Percentiles rank a stretch among this genome's conserved stretches.
Conservation (phyloP, 2,888 invertebrate species). For the Drosophila mimica region DNA sequence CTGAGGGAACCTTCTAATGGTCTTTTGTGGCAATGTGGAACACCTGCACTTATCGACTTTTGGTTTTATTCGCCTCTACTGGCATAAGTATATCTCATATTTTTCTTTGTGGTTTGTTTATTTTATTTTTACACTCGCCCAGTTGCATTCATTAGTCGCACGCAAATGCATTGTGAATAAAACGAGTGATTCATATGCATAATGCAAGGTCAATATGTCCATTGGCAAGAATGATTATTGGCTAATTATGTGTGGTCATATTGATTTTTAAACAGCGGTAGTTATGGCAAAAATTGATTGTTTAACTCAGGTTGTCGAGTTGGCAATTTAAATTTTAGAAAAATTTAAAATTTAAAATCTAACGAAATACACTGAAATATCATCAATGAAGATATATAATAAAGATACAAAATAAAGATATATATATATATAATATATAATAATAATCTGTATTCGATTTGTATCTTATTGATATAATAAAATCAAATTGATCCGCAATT, state of each 20-base stretch:
- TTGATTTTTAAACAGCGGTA: not conserved
- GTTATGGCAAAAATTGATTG: no score
- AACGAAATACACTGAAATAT: not conserved
- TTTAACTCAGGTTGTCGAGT: not conserved
- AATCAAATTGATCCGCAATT: not conserved
- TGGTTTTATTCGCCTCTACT: constrained; percentile 23
- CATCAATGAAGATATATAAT: not conserved
- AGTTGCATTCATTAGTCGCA: constrained; percentile 69
- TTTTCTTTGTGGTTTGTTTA: constrained; percentile 33
- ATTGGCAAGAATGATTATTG: constrained; percentile 2
- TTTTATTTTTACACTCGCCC: constrained; percentile 6
- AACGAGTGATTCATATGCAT: constrained; percentile 23
- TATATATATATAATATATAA: no score
- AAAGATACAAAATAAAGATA: not conserved
- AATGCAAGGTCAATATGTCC: constrained; percentile 38
- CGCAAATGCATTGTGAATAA: constrained; percentile 64
- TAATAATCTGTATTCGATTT: not conserved
- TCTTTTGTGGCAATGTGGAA: constrained; percentile 25
- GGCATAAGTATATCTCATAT: constrained; percentile 43
- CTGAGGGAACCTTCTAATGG: constrained; percentile 22
- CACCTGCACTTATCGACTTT: constrained; percentile 65
- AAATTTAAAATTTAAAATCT: accelerated
- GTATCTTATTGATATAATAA: not conserved
- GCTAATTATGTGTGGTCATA: constrained; percentile 9
- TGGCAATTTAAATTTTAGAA: not conserved